phyloP scores from a whole-genome alignment of 1,140 invertebrate genomes.

The Panulirus ornatus region DNA sequence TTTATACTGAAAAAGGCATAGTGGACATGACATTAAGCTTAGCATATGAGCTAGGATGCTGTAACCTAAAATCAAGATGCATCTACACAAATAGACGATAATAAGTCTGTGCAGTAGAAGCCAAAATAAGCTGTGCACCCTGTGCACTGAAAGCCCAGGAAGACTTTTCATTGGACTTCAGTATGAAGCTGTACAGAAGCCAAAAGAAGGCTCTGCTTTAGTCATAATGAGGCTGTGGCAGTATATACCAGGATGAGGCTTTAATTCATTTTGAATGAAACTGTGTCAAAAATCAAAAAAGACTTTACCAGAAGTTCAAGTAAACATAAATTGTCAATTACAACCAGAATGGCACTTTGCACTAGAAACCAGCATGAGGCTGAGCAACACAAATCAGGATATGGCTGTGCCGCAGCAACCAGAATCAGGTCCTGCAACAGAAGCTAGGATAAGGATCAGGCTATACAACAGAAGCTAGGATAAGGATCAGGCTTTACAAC shows the following conservation, averaged over 20 bases:
- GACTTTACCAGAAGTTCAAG: too few species aligned
- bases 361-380: neutral
- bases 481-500: too few species aligned
- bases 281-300: too few species aligned
- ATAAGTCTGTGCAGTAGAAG: neutral
- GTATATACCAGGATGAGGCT: neutral
- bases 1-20: neutral
- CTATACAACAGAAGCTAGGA: too few species aligned
- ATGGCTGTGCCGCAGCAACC: too few species aligned
- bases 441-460: too few species aligned
- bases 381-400: too few species aligned
- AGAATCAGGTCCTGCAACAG: too few species aligned
- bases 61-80: neutral
- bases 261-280: too few species aligned
- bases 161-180: too few species aligned
- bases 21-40: neutral
- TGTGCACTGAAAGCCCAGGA: neutral
- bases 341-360: neutral
- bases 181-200: neutral
- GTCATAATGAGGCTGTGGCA: neutral
- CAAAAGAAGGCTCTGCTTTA: neutral
- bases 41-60: neutral
- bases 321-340: neutral
- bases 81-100: neutral
- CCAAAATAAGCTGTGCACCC: neutral